phyloP scores from a whole-genome alignment of 2,797 vertebrate species.

The Podarcis lilfordi region DNA sequence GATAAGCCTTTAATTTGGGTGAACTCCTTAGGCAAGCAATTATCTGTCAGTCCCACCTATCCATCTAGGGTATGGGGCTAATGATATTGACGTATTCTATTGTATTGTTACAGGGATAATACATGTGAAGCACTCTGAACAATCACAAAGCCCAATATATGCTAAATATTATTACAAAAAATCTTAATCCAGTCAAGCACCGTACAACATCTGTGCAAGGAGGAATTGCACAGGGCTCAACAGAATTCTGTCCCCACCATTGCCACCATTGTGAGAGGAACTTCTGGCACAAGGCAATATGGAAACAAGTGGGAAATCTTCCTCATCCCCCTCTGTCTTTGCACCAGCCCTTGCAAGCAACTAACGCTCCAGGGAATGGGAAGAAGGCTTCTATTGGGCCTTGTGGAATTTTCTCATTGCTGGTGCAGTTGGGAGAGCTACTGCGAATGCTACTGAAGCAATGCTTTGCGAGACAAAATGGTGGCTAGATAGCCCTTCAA shows the following conservation, averaged over 20 bases:
- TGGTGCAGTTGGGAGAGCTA: background rate
- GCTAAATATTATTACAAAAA: background rate
- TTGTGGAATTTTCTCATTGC: background rate
- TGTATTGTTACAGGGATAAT: background rate
- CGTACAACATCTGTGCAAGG: background rate
- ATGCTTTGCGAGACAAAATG: too few species aligned
- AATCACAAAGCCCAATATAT: background rate
- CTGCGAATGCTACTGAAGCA: background rate
- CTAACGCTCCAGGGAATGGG: background rate
- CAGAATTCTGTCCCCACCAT: background rate
- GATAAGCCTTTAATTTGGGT: background rate
- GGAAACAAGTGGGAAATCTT: background rate
- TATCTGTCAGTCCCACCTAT: background rate
- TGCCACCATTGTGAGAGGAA: background rate
- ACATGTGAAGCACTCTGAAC: background rate
- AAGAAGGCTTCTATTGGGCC: background rate
- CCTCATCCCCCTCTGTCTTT: background rate
- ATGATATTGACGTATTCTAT: background rate
- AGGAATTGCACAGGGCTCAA: background rate
- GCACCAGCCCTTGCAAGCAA: background rate
- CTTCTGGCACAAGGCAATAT: background rate
- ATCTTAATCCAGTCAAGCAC: background rate
- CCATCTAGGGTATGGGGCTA: background rate
- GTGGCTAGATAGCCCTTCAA: too few species aligned
- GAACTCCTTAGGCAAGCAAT: background rate